phyloP scores from a whole-genome alignment of 2,888 invertebrate species.

The Lucinisca nassula region DNA sequence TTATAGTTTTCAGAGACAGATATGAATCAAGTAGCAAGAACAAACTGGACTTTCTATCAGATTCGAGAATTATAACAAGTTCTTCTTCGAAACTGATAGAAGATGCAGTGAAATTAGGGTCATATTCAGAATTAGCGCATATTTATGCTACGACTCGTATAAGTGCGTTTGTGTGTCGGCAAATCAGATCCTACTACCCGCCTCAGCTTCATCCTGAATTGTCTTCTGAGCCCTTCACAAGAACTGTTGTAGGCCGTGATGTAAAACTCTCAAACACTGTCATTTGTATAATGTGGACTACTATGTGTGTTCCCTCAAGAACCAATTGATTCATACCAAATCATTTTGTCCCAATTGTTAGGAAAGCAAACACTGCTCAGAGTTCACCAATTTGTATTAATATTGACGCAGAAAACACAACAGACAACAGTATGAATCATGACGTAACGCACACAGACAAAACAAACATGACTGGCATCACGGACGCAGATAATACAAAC shows the following conservation, averaged over 20 bases:
- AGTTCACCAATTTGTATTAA: not conserved
- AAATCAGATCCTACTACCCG: not conserved
- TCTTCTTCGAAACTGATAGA: not conserved
- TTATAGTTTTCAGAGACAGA: not conserved
- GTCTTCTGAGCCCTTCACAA: too few species aligned
- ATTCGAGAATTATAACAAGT: not conserved
- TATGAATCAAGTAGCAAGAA: not conserved
- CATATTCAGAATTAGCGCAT: too few species aligned
- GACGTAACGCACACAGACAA: too few species aligned
- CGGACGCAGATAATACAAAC: too few species aligned
- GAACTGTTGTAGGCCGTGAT: too few species aligned
- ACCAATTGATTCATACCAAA: not conserved
- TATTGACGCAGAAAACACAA: not conserved
- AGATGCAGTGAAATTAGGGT: not conserved
- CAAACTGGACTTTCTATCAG: too few species aligned
- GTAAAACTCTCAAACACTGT: too few species aligned
- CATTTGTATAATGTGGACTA: too few species aligned
- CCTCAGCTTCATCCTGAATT: too few species aligned
- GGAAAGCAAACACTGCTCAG: not conserved
- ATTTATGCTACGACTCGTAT: not conserved
- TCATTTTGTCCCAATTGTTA: constrained; percentile 1
- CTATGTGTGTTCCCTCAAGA: not conserved
- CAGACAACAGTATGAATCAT: not conserved
- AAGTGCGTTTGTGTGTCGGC: not conserved
- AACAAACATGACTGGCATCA: too few species aligned